Conservation (phyloP, 2,888 invertebrate species). For the Noctuana brunneofusca region DNA sequence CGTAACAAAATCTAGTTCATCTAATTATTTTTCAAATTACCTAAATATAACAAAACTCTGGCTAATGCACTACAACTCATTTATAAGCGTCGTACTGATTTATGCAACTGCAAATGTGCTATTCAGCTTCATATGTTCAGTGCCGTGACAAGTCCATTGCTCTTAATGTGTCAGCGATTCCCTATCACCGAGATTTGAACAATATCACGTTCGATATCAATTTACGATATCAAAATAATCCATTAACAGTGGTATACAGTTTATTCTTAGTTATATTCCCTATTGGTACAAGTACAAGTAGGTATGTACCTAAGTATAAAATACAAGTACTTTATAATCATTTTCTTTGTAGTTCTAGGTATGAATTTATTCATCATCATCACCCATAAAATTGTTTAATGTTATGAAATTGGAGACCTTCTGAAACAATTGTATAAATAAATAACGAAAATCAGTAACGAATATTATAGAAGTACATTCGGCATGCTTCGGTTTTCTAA, state of each 20-base stretch:
- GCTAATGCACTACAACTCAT: not conserved
- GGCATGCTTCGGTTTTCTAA: not conserved
- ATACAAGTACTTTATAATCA: not conserved
- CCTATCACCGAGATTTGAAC: constrained; percentile 1
- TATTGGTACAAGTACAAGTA: too few relatives aligned
- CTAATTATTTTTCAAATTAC: not conserved
- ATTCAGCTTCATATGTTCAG: constrained; percentile 30
- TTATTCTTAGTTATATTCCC: not conserved
- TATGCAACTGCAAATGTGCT: constrained; percentile 23
- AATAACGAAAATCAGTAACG: too few relatives aligned
- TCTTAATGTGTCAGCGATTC: constrained; percentile 28
- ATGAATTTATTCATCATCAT: too few relatives aligned
- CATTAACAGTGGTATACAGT: not conserved
- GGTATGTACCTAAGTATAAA: too few relatives aligned
- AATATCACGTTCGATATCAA: not conserved
- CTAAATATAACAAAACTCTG: not conserved
- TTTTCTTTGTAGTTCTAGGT: too few relatives aligned
- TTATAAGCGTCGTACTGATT: constrained; percentile 16
- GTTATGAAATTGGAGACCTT: too few relatives aligned
- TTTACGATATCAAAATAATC: constrained; percentile 3
- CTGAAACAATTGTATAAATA: too few relatives aligned
- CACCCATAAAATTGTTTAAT: too few relatives aligned
- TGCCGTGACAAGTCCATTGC: constrained; percentile 31
- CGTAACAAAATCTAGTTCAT: too few relatives aligned
- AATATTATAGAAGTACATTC: not conserved